Evolutionary conservation across 2,888 invertebrate species (phyloP).

Genomic region (Gastracanthus pulcherrimus): DNA sequence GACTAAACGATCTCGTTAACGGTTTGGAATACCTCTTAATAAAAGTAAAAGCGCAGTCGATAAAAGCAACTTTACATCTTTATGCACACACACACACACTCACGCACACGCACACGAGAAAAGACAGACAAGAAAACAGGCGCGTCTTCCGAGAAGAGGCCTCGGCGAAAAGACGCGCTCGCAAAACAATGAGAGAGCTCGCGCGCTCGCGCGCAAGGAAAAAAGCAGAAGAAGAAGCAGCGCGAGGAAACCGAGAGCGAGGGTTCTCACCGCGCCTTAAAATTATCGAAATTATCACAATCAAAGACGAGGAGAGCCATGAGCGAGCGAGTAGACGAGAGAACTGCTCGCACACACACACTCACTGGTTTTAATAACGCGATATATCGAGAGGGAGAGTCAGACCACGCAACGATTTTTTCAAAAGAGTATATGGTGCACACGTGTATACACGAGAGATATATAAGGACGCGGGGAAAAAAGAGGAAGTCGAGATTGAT

Average conservation of each 20-base stretch:
- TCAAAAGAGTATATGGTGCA: neutral
- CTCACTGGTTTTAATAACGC: neutral
- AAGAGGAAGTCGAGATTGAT: conserved; percentile 46
- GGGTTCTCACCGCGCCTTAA: conserved; percentile 51
- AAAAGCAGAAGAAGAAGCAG: conserved; percentile 1
- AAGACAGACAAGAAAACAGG: neutral
- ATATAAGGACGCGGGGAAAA: neutral
- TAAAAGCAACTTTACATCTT: conserved; percentile 23
- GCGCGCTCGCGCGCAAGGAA: neutral
- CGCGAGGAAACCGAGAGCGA: neutral
- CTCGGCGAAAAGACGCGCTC: conserved; percentile 9
- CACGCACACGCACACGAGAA: neutral
- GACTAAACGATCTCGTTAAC: conserved; percentile 36
- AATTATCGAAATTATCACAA: conserved; percentile 58
- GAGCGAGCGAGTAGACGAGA: too few relatives aligned
- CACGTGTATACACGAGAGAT: neutral
- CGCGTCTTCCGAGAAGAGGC: conserved; percentile 40
- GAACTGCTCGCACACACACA: too few relatives aligned
- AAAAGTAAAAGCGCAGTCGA: conserved; percentile 44
- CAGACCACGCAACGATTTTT: conserved; percentile 14
- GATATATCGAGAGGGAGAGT: neutral
- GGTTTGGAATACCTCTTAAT: conserved; percentile 28
- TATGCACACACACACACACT: conserved; percentile 3
- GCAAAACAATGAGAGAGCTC: conserved; percentile 38
- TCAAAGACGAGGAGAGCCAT: conserved; percentile 1